Evolutionary conservation across 2,888 invertebrate species (phyloP).

Genomic region (Stictocephala bisonia): DNA sequence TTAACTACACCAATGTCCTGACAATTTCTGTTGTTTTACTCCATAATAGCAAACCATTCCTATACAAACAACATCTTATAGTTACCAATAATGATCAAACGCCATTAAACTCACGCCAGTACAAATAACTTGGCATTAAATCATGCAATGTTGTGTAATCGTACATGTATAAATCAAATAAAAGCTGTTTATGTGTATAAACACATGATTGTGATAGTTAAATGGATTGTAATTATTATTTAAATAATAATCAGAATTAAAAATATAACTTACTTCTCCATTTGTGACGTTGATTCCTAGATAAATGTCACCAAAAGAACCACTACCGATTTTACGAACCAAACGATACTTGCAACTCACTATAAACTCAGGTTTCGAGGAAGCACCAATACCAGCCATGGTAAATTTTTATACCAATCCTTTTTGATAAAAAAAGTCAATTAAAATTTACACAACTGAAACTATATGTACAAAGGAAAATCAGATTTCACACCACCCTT

Average conservation of each 20-base stretch:
- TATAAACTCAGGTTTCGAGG: conserved; percentile 76
- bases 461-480: conserved; percentile 3
- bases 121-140: too few relatives aligned
- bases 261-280: conserved; percentile 78
- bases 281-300: conserved; percentile 90
- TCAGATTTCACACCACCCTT: conserved; percentile 8
- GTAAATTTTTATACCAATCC: neutral
- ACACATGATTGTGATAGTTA: too few relatives aligned
- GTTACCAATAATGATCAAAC: too few relatives aligned
- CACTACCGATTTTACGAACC: conserved; percentile 97
- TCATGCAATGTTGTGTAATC: too few relatives aligned
- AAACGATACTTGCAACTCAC: conserved; percentile 95
- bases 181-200: too few relatives aligned
- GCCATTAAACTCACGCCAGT: too few relatives aligned
- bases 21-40: too few relatives aligned
- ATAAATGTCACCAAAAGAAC: conserved; percentile 99
- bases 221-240: neutral
- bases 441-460: conserved; percentile 19
- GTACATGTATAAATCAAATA: too few relatives aligned
- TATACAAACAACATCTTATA: too few relatives aligned
- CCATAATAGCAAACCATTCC: too few relatives aligned
- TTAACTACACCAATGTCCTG: too few relatives aligned
- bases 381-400: conserved; percentile 11
- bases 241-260: neutral
- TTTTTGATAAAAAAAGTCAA: neutral